Conservation (phyloP, 2,113 vertebrate genomes). For the Cathartes aura region DNA sequence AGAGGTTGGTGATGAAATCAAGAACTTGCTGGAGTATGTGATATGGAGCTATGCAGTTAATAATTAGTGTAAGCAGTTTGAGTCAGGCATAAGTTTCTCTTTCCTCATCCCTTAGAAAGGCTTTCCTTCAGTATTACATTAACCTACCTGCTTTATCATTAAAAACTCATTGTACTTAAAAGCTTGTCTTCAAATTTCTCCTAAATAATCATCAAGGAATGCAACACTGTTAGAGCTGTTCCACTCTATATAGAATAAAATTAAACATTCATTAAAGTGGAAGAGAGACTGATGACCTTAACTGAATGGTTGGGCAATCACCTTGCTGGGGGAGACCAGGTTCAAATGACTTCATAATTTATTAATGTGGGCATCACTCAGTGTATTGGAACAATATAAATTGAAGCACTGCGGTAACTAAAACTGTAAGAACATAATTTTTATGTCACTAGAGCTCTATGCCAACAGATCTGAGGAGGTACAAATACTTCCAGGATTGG, state of each 20-base stretch:
- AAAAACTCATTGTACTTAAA: not conserved
- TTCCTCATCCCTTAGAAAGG: not conserved
- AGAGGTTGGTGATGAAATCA: not conserved
- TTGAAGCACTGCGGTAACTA: not conserved
- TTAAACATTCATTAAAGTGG: conserved; percentile 29
- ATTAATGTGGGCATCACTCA: not conserved
- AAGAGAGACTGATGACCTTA: not conserved
- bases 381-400: not conserved
- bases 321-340: not conserved
- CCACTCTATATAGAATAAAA: conserved; percentile 1
- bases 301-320: not conserved
- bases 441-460: not conserved
- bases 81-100: not conserved
- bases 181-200: not conserved
- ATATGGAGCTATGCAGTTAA: not conserved
- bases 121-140: not conserved
- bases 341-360: conserved; percentile 21
- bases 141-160: not conserved
- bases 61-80: not conserved
- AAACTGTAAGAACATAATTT: not conserved
- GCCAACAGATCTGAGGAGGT: not conserved
- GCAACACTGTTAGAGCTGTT: not conserved
- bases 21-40: not conserved
- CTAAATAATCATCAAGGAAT: not conserved
- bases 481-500: not conserved